These are phyloP conservation scores for Picus viridis DNA, from an alignment of 2,797 vertebrate species.

Conservation along the genomic window DNA sequence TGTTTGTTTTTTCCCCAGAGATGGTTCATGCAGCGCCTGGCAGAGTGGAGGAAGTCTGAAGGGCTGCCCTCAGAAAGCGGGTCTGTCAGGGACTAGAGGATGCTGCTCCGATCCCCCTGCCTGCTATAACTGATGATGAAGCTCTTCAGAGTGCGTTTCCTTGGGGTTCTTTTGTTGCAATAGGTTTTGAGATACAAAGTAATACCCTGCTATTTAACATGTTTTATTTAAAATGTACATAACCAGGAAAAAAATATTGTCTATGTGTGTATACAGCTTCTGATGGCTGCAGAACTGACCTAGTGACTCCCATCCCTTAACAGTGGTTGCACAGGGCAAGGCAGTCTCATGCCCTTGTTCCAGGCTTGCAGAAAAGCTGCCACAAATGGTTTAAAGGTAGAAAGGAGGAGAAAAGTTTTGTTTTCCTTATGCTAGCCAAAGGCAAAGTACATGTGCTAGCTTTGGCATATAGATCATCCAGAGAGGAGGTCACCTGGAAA, in stretches of 20 bases:
- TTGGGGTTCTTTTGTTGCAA: conserved; percentile 6
- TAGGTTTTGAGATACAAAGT: not conserved
- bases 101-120: not conserved
- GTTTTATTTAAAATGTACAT: conserved; percentile 75
- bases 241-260: conserved; percentile 45
- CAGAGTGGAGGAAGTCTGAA: conserved; percentile 90
- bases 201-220: conserved; percentile 70
- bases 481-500: not conserved
- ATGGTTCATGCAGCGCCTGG: conserved; percentile 92
- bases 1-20: conserved; percentile 78
- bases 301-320: not conserved
- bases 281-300: not conserved
- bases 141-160: not conserved
- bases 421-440: not conserved
- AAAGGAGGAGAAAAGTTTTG: not conserved
- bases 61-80: conserved; percentile 89
- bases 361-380: not conserved
- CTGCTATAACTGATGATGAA: not conserved
- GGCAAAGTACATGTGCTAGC: not conserved
- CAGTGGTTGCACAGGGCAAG: not conserved
- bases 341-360: not conserved
- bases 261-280: not conserved
- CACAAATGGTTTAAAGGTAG: not conserved
- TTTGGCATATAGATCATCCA: not conserved
- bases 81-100: conserved; percentile 88